Conservation (phyloP, 2,797 vertebrate species). For the Iguana delicatissima region DNA sequence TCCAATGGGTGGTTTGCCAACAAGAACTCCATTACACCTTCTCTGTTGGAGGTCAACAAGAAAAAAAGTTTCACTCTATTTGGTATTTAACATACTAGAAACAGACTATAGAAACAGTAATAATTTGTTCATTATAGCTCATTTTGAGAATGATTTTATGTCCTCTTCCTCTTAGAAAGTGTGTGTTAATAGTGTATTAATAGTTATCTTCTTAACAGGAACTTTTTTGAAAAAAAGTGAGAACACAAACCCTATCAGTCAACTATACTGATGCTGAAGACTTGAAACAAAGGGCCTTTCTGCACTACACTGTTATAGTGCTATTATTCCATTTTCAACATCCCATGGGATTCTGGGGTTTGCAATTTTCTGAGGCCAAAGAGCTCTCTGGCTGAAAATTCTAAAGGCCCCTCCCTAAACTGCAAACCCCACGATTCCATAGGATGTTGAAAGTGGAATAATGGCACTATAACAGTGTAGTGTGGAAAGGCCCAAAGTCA, state of each 20-base stretch:
- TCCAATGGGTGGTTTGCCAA: slow-evolving; percentile 97
- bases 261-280: slow-evolving; percentile 8
- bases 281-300: background rate
- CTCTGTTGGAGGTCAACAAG: slow-evolving; percentile 79
- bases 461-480: too few relatives aligned
- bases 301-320: too few relatives aligned
- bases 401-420: too few relatives aligned
- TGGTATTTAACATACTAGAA: background rate
- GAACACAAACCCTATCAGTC: background rate
- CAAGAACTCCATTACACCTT: slow-evolving; percentile 99
- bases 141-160: background rate
- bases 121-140: background rate
- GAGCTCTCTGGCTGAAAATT: too few relatives aligned
- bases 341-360: too few relatives aligned
- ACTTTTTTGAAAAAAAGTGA: background rate
- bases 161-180: background rate
- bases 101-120: background rate
- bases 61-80: slow-evolving; percentile 22
- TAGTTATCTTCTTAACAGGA: background rate
- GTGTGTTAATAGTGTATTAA: background rate
- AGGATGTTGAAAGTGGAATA: too few relatives aligned
- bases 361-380: too few relatives aligned
- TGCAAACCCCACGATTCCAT: too few relatives aligned
- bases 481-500: background rate
- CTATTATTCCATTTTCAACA: too few relatives aligned